Base-by-base conservation (phyloP, 2,888 invertebrate genomes). In the Hesperia comma region DNA sequence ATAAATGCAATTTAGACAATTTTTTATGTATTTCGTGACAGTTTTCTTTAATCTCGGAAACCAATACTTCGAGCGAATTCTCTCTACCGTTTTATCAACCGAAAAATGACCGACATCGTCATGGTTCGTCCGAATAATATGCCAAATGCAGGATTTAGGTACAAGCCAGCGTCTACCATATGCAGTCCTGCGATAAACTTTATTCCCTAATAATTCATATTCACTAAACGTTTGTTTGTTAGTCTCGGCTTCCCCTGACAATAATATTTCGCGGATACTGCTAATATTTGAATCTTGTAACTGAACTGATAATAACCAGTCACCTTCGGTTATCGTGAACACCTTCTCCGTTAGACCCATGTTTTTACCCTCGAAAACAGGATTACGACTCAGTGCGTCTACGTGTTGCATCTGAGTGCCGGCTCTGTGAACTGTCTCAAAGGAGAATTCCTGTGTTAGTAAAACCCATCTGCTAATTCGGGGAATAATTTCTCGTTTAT, bases 381-480 rank as follows among this genome's bases (percentile, higher is more conserved):
- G 72, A 17, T 74, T 72, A 0, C 72, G 40, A 62, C 72, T 74
- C 12, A 72, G 12, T 2, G 74, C 74, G 33, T 74, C 74, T 0
- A 67, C 69, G 19, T 69, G 69, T 8, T 67, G 63, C 69, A 71
- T 69, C 40, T 61, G 63, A 37, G 53, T 17, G 6, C 69, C 71
- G 7, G 76, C 77, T 74, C 55, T 74, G 61, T 61, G 81, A 43
- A 69, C 61, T 19, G 70, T 68, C 19, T 78, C 74, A 61, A 79
- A 81, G 15, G 74, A 71, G 68, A 75, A 83, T 51, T 82, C 81
- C 63, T 77, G 77, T 1, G 75, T 67, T 26, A 33, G 51, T 15
- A 81, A 37, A 74, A 79, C 82, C 80, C 82, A 81, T 49, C 79
- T 62, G n/a, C 73, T 79, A 17, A 84, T 77, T 49, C 78, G 61